These are phyloP conservation scores for Echinarachnius parma DNA, from an alignment of 53 echinoderm and acorn worm genomes.

Conservation along the genomic window DNA sequence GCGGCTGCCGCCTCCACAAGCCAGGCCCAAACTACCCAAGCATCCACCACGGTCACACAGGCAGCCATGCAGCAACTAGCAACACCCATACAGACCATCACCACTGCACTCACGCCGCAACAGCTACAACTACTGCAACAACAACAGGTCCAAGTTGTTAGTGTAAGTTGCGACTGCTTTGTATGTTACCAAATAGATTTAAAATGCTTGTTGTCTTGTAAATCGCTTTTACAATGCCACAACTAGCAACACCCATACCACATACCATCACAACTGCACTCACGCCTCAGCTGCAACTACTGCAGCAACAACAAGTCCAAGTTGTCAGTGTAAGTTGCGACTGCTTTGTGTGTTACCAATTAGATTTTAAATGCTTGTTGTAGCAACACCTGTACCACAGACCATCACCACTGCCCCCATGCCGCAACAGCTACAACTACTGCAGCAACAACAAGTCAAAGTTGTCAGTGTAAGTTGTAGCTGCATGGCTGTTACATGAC, in stretches of 20 bases:
- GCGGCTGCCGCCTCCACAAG: slow-evolving; percentile 37
- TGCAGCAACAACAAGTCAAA: slow-evolving; percentile 77
- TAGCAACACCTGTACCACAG: no score
- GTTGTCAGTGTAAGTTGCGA: slow-evolving; percentile 66
- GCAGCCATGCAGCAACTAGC: slow-evolving; percentile 26
- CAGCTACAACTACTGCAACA: slow-evolving; percentile 90
- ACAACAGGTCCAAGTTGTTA: slow-evolving; percentile 68
- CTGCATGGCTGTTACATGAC: no score
- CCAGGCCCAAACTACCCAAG: slow-evolving; percentile 20
- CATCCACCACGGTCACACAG: slow-evolving; percentile 34
- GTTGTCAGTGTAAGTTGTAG: slow-evolving; percentile 73
- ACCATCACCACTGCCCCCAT: slow-evolving; percentile 57
- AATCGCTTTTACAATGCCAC: slow-evolving; percentile 32
- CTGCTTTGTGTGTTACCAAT: no score
- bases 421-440: slow-evolving; percentile 83
- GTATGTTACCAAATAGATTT: no score
- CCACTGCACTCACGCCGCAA: slow-evolving; percentile 69
- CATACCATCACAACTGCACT: slow-evolving; percentile 54
- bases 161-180: slow-evolving; percentile 61
- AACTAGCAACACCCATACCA: slow-evolving; percentile 11
- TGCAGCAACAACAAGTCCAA: slow-evolving; percentile 78
- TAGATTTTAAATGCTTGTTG: no score
- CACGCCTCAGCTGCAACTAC: slow-evolving; percentile 79
- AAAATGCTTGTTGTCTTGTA: no score
- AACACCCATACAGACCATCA: slow-evolving; percentile 30